Conservation (phyloP, 2,113 vertebrate species). For the Rattus norvegicus region GRCr8 NC_086031.1:92206501-92207000, state of each 20-base stretch:
- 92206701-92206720: neutral
- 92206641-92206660: neutral
- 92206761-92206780: neutral
- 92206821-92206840: neutral
- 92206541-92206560: neutral
- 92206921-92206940: neutral
- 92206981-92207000: neutral
- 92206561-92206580: neutral
- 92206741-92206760: neutral
- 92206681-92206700: neutral
- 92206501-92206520: no score
- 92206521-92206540: no score
- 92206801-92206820: no score
- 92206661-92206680: neutral
- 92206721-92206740: no score
- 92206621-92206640: neutral
- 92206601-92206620: neutral
- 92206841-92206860: neutral
- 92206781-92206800: neutral
- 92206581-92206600: neutral
- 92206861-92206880: neutral
- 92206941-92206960: neutral
- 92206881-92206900: neutral
- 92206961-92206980: neutral
- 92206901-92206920: neutral